Conservation (phyloP, 1,140 invertebrate species). For the Habropoda laboriosa region DNA sequence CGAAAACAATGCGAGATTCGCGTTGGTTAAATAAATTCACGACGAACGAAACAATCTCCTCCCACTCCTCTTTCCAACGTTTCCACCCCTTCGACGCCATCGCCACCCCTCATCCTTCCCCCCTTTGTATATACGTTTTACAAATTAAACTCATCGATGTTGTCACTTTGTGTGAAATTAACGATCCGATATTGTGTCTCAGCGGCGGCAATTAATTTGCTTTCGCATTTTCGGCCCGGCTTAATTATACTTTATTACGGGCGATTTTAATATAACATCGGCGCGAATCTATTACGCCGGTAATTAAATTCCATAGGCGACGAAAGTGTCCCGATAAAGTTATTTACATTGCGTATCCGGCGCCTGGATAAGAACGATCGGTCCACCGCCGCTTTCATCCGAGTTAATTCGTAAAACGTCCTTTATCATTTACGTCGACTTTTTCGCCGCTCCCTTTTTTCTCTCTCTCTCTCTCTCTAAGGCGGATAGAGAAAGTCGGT, state of each 20-base stretch:
- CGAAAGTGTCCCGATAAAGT: constrained; percentile 17
- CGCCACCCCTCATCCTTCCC: not conserved
- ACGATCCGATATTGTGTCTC: constrained; percentile 24
- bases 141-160: constrained; percentile 28
- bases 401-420: constrained; percentile 17
- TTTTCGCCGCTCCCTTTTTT: not conserved
- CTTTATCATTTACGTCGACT: not conserved
- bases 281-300: constrained; percentile 2
- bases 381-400: not conserved
- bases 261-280: constrained; percentile 35
- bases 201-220: constrained; percentile 32
- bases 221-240: constrained; percentile 20
- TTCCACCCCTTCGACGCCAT: not conserved
- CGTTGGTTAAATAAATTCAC: constrained; percentile 9
- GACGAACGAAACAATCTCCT: not conserved
- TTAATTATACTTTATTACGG: constrained; percentile 26
- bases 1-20: constrained; percentile 13
- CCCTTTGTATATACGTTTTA: constrained; percentile 7
- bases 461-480: not conserved
- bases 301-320: constrained; percentile 34
- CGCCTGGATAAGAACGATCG: not conserved
- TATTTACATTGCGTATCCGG: not conserved
- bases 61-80: not conserved
- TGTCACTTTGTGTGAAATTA: constrained; percentile 34
- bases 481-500: not conserved